Percentiles rank a stretch among this genome's conserved stretches.
These are phyloP conservation scores for Macrocentrus cingulum DNA, from an alignment of 1,140 invertebrate genomes.

Conservation along the genomic window DNA sequence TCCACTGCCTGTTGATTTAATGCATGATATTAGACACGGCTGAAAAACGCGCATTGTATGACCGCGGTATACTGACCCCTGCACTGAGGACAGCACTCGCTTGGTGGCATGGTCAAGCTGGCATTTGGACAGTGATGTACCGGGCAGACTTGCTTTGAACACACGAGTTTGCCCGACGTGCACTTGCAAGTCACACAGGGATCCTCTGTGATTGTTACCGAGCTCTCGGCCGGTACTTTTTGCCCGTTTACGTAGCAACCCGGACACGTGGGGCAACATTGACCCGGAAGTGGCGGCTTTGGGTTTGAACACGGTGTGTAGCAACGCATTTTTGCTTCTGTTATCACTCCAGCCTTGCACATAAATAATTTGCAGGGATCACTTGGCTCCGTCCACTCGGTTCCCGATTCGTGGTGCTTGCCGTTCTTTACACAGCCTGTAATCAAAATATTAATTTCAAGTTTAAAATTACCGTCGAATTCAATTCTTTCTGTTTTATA, in stretches of 20 bases:
- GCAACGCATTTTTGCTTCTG: conserved; percentile 75
- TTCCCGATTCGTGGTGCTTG: conserved; percentile 70
- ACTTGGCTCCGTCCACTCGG: conserved; percentile 71
- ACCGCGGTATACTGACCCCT: conserved; percentile 64
- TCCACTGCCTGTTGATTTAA: conserved; percentile 38
- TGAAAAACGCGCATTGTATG: conserved; percentile 3
- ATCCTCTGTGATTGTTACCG: conserved; percentile 77
- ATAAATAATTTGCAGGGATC: conserved; percentile 72
- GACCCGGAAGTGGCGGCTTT: conserved; percentile 67
- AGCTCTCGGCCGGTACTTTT: conserved; percentile 69
- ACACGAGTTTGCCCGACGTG: conserved; percentile 72
- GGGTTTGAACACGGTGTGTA: conserved; percentile 77
- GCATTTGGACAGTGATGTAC: conserved; percentile 74
- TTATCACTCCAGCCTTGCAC: conserved; percentile 83
- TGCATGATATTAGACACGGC: neutral
- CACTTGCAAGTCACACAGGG: conserved; percentile 87
- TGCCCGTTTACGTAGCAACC: conserved; percentile 77
- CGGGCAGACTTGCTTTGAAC: conserved; percentile 81
- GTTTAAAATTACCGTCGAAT: no score
- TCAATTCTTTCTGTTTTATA: no score
- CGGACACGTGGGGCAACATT: conserved; percentile 83
- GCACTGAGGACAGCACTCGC: conserved; percentile 84
- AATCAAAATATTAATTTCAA: conserved; percentile 25
- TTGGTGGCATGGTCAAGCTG: conserved; percentile 67
- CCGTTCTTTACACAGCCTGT: conserved; percentile 77